These are phyloP conservation scores for Popillia japonica DNA, from an alignment of 1,140 invertebrate genomes.

Conservation along the genomic window DNA sequence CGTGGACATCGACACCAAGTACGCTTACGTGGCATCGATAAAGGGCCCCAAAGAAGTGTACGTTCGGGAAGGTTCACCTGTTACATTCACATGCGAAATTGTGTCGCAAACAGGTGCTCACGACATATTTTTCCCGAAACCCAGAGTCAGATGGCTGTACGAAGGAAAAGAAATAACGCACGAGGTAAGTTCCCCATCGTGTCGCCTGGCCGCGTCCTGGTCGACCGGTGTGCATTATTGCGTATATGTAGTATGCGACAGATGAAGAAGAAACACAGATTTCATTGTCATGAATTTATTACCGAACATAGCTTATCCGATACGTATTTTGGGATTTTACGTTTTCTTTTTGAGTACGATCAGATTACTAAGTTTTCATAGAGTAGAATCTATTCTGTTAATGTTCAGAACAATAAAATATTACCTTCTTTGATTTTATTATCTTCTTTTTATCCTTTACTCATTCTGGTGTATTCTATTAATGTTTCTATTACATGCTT, in stretches of 20 bases:
- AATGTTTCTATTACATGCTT: no score
- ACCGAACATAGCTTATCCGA: neutral
- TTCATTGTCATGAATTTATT: constrained; percentile 34
- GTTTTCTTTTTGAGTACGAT: neutral
- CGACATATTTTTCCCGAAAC: constrained; percentile 47
- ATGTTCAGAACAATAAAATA: no score
- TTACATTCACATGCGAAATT: constrained; percentile 59
- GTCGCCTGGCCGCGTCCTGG: constrained; percentile 2
- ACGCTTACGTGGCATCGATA: constrained; percentile 51
- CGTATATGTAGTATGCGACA: neutral
- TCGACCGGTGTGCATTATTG: constrained; percentile 20
- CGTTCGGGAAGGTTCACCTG: constrained; percentile 55
- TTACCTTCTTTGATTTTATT: no score
- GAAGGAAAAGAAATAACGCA: constrained; percentile 54
- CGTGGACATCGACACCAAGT: constrained; percentile 38
- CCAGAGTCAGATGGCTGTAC: constrained; percentile 55
- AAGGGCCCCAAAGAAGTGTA: constrained; percentile 56
- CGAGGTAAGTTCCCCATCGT: constrained; percentile 50
- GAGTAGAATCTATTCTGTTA: no score
- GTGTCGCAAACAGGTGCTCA: constrained; percentile 46
- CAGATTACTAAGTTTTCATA: neutral
- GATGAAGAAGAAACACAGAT: neutral
- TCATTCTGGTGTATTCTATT: no score
- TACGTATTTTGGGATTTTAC: neutral
- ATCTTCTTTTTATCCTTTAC: no score